Base-by-base conservation (phyloP, 1,140 invertebrate genomes). In the Varroa destructor region DNA sequence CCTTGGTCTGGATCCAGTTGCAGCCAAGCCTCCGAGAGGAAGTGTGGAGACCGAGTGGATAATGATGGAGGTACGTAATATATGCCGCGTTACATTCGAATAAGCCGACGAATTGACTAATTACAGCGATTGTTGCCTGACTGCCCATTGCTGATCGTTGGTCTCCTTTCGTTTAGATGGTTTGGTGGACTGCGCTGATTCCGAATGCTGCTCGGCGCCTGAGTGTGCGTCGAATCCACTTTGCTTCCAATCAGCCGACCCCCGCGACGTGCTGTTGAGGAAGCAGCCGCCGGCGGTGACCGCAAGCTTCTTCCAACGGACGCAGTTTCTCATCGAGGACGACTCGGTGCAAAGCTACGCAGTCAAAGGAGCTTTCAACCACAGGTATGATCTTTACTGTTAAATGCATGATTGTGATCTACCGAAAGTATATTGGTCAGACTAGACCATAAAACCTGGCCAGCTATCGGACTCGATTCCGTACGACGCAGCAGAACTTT, bases 311-410 rank as follows among this genome's bases (percentile, higher is more conserved):
- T 98, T 96, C 78, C 93, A 98, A 79, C 85, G 93, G 56, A 93
- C 98, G 79, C 93, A 94, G 78, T 99, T 99, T 81, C 86, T 99
- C 71, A 94, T 99, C 73, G 93, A 98, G 82, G 93, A 97, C 79
- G 93, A 96, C 79, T 94, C 91, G 73, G 93, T 98, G 43, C 96
- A 99, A 81, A 94, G 89, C 77, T 98, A 97, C 82, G 93, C 93
- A 40, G 91, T 94, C 78, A 88, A 89, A 83, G 90, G 93, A 81
- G 90, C 95, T 81, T 98, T 96, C 83, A 93, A 90, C 76, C 93
- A 97, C 85, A 96, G 91, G 95, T 97, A 87, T 87, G 88, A 85
- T 72, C 43, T 70, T 43, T 55, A 5, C 56, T 73, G 55, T 36
- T 56, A 43, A 67, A 40, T 43, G 25, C 10, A 36, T 56, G 36